Conservation (phyloP, 2,888 invertebrate genomes). For the Steinernema scapterisci region DNA sequence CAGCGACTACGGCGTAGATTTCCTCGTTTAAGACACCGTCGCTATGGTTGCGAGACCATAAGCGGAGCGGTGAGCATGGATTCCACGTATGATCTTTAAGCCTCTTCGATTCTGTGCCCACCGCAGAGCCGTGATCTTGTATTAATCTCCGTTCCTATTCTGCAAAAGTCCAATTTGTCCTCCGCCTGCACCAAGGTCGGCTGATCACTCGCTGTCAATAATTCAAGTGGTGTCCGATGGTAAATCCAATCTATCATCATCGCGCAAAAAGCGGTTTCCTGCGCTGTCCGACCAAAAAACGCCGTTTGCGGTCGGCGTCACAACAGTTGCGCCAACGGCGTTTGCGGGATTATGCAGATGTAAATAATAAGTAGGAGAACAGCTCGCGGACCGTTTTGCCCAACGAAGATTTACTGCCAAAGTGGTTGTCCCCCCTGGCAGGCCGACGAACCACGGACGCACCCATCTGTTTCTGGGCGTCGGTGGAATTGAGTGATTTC, state of each 20-base stretch:
- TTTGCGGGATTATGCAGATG: constrained; percentile 26
- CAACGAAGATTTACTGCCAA: not conserved
- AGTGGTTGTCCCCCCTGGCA: not conserved
- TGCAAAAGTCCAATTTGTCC: no score
- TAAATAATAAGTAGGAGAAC: constrained; percentile 23
- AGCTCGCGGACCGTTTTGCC: not conserved
- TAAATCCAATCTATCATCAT: constrained; percentile 26
- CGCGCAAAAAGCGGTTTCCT: constrained; percentile 23
- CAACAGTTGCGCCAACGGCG: constrained; percentile 27
- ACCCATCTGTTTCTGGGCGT: not conserved
- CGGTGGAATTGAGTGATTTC: not conserved
- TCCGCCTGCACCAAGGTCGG: no score
- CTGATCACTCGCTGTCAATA: no score
- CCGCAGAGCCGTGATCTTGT: no score
- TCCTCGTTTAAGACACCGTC: no score
- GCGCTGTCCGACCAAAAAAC: not conserved
- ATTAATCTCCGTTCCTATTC: no score
- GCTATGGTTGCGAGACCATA: no score
- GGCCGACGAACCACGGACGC: not conserved
- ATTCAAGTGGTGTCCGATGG: no score
- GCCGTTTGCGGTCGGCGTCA: not conserved
- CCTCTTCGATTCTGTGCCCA: no score
- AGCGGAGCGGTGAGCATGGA: no score
- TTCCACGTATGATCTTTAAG: no score
- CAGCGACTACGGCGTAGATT: no score